phyloP scores from a whole-genome alignment of 2,113 vertebrate species.

The Ammodramus savannarum region DNA sequence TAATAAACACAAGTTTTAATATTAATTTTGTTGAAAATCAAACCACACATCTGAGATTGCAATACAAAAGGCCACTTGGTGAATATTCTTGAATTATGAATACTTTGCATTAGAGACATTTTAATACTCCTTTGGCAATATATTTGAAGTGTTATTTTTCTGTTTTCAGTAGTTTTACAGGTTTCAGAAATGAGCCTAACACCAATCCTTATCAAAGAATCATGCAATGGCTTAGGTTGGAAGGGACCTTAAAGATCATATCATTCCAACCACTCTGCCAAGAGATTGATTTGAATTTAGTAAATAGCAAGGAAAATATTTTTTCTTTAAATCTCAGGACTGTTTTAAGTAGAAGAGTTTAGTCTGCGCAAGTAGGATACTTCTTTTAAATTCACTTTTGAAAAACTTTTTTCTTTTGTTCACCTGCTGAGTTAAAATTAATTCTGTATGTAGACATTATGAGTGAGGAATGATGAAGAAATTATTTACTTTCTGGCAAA shows the following conservation, averaged over 20 bases:
- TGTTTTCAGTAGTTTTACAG: not conserved
- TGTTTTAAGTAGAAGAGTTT: not conserved
- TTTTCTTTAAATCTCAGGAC: not conserved
- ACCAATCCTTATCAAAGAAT: not conserved
- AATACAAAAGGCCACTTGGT: not conserved
- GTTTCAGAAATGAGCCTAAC: not conserved
- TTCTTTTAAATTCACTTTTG: not conserved
- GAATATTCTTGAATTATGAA: not conserved
- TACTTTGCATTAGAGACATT: not conserved
- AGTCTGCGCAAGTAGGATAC: not conserved
- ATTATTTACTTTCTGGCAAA: not conserved
- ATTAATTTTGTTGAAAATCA: not conserved
- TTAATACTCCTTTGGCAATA: not conserved
- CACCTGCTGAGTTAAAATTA: not conserved
- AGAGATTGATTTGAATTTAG: not conserved
- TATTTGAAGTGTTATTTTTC: not conserved
- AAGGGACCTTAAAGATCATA: not conserved
- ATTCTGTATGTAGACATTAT: not conserved
- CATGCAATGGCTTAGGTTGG: not conserved
- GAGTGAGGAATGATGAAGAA: not conserved
- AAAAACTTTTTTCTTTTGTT: not conserved
- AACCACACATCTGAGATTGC: not conserved
- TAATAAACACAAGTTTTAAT: not conserved
- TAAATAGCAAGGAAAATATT: not conserved
- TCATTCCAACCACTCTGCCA: not conserved